A percentile compares a stretch with the other conserved stretches of the same genome.
phyloP scores from a whole-genome alignment of 2,797 vertebrate species.

The Acrocephalus scirpaceus region DNA sequence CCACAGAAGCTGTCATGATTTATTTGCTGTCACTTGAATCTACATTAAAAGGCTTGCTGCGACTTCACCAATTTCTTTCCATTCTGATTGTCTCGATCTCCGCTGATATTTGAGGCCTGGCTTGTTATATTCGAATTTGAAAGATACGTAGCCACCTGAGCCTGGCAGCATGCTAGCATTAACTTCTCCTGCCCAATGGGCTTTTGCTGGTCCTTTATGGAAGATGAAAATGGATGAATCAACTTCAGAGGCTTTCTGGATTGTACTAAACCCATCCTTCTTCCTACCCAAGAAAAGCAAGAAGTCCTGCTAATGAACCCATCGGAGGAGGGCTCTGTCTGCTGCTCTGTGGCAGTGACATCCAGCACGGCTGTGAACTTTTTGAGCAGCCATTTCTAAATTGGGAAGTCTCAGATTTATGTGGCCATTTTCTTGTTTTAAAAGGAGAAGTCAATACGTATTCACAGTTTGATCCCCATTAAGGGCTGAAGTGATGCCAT shows the following conservation, averaged over 20 bases:
- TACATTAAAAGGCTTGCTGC: constrained; percentile 27
- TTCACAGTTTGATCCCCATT: constrained; percentile 54
- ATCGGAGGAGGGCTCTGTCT: background rate
- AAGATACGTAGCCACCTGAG: constrained; percentile 10
- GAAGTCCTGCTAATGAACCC: constrained; percentile 30
- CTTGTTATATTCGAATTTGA: constrained; percentile 57
- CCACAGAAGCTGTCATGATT: constrained; percentile 32
- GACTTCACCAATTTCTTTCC: constrained; percentile 32
- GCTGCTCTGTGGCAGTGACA: background rate
- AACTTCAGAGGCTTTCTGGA: constrained; percentile 41
- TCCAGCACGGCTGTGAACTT: background rate
- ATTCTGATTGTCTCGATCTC: background rate
- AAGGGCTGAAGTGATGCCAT: constrained; percentile 8
- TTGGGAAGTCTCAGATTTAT: constrained; percentile 41
- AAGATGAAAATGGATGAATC: constrained; percentile 54
- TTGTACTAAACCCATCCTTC: constrained; percentile 10
- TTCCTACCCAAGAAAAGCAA: constrained; percentile 15
- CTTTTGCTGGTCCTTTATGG: constrained; percentile 34
- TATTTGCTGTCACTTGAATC: constrained; percentile 47
- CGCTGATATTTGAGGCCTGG: constrained; percentile 30
- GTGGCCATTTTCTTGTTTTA: constrained; percentile 49
- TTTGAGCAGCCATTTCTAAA: constrained; percentile 42
- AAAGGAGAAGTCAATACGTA: constrained; percentile 42
- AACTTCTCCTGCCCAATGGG: background rate
- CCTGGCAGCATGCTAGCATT: background rate